Conservation (phyloP, 2,797 vertebrate genomes). For the Agapornis canus region DNA sequence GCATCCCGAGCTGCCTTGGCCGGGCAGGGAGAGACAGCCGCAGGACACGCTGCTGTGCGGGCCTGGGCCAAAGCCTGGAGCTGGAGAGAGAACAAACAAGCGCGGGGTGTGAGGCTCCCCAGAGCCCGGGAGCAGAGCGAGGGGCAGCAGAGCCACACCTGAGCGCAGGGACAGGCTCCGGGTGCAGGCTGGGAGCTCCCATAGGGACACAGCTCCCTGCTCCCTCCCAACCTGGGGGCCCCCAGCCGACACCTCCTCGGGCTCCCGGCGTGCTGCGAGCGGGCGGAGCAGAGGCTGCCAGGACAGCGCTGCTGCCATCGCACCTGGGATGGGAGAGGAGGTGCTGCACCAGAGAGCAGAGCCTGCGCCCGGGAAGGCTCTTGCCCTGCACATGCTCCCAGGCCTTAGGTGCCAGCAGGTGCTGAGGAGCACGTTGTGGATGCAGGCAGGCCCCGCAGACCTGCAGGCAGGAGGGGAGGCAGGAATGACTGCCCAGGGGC, state of each 20-base stretch:
- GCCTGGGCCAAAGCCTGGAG: background rate
- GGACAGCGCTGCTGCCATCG: rapidly evolving
- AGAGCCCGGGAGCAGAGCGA: background rate
- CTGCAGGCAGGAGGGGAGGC: background rate
- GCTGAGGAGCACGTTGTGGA: background rate
- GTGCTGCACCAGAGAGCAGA: background rate
- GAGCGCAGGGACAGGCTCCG: background rate
- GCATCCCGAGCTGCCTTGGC: background rate
- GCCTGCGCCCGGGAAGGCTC: background rate
- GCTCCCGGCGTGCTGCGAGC: background rate
- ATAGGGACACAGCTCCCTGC: no score
- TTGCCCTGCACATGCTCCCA: rapidly evolving
- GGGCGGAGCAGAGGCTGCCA: background rate
- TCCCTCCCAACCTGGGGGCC: background rate
- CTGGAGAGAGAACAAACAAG: background rate
- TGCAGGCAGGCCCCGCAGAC: background rate
- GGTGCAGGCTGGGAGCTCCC: background rate
- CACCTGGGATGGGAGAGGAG: background rate
- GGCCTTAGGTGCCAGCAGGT: rapidly evolving
- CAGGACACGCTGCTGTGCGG: background rate
- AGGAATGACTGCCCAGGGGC: background rate
- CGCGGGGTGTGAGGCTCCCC: rapidly evolving
- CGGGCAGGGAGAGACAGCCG: background rate
- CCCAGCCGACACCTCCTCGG: rapidly evolving
- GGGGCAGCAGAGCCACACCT: background rate